Base-by-base conservation (phyloP, 2,888 invertebrate genomes). In the Caenorhabditis sp. region DNA sequence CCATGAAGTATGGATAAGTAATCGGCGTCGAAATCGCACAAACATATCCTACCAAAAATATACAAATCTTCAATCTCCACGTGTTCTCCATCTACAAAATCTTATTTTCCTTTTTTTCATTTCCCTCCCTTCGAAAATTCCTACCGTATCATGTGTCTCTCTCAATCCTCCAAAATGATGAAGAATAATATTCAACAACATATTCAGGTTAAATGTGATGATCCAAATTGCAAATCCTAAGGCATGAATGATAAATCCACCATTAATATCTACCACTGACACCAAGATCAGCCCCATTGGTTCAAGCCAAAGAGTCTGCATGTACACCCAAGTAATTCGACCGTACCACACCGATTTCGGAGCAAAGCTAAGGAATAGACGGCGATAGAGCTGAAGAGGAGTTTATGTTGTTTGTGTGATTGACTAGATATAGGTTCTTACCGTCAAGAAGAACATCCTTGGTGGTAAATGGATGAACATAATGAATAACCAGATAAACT, bases 21-120 rank as follows among this genome's bases (percentile, higher is more conserved):
- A 85, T 69, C 17, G 81, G 85, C 20, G 87, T 84, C 4, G 85
- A 86, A n/a, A 83, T 56, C n/a, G 87, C 83, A n/a, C 81, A 70
- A 17, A 82, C 70, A 59, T 78, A 79, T n/a, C 83, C 84, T 10
- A 82, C 72, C 12, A 78, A 56, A 63, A 87, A 83, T 59, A 86
- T 70, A 27, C 70, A 65, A 36, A 83, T 67, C 59, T 87, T 87
- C 63, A 85, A 66, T 38, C 80, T 54, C 78, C 84, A 85, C n/a
- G 84, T 80, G 25, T 59, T 77, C 43, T 82, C 78, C 64, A 79
- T 78, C 83, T 86, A 63, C 61, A 80, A 49, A 20, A 59, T 38
- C 17, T 3, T 59, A n/a, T 26, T 43, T 56, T 56, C 43, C 4
- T 3, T n/a, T 21, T 20, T 52, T 52, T 21, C n/a, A n/a, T n/a